phyloP scores from a whole-genome alignment of 2,797 vertebrate genomes.

The Acrocephalus scirpaceus region DNA sequence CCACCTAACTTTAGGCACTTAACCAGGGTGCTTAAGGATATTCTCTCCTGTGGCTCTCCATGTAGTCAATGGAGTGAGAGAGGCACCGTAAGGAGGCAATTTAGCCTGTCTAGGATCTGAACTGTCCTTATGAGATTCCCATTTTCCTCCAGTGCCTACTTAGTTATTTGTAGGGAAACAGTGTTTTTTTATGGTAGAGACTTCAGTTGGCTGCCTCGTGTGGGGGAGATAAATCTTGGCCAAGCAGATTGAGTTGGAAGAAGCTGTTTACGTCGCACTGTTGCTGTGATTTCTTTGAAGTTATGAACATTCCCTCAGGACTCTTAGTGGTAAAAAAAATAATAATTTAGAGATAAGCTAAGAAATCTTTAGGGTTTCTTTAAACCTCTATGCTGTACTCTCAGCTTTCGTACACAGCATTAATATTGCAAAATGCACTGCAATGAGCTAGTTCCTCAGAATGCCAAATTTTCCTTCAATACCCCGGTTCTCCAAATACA shows the following conservation, averaged over 20 bases:
- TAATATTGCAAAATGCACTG: conserved; percentile 9
- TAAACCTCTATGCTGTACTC: neutral
- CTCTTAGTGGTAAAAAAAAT: neutral
- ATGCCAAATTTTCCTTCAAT: neutral
- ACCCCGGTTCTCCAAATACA: neutral
- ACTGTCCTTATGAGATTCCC: conserved; percentile 30
- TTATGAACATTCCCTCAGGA: neutral
- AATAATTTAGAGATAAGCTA: conserved; percentile 22
- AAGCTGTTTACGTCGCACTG: neutral
- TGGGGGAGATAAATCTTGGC: conserved; percentile 1
- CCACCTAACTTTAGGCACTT: neutral
- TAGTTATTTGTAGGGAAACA: conserved; percentile 21
- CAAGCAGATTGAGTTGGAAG: neutral
- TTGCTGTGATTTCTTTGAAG: conserved; percentile 33
- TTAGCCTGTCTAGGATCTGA: conserved; percentile 20
- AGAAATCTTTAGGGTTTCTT: neutral
- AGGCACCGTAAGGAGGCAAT: conserved; percentile 33
- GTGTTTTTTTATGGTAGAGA: neutral
- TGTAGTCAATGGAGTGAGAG: conserved; percentile 18
- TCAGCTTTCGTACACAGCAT: neutral
- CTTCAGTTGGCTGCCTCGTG: neutral
- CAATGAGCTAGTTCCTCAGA: neutral
- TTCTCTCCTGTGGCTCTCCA: conserved; percentile 17
- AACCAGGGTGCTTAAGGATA: neutral
- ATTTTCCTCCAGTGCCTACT: neutral